Base-by-base conservation (phyloP, 53 echinoderm and acorn worm genomes). In the Stichopus horrens region DNA sequence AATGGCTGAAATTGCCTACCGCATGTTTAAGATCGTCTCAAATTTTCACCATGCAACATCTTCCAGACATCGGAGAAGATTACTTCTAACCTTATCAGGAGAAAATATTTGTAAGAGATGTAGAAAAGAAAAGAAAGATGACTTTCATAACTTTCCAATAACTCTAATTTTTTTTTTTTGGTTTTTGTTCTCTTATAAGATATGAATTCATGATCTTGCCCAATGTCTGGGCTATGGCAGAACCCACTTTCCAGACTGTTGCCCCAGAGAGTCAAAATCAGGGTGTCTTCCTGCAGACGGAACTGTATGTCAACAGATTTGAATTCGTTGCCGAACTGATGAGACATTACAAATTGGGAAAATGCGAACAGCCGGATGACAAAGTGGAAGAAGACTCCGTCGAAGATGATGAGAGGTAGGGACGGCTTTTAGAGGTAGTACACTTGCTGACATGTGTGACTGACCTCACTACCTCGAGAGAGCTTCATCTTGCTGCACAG, bases 281-380 rank as follows among this genome's bases (percentile, higher is more conserved):
- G 52, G 87, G 87, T 7, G n/a, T 87, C 55, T 87, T 74, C 37
- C 53, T 18, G 9, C 87, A 87, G 74, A 87, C 87, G 10, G 87
- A 87, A 21, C 88, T 93, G 23, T 88, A 93, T 75, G 88, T 90
- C 9, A 90, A 90, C 57, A 90, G 96, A 5, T 94, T 96, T 66
- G 96, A 96, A 85, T 96, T 96, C 73, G 93, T 94, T 8, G 88
- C 93, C 0, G 92, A 92, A 86, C 90, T 96, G 8, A 94, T 93
- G 93, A 92, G 86, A 21, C 91, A 93, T 23, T 94, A 96, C 58
- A 74, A 79, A 55, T 55, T 94, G 7, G 93, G 93, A n/a, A 79
- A 89, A 53, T 96, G 96, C 22, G 58, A 85, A 59, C 63, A 67
- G 11, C 9, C 57, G 5, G 85, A 10, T 9, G 85, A 85, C 22